Base-by-base conservation (phyloP, 92 coral and sea anemone species). In the Micromussa lordhowensis region DNA sequence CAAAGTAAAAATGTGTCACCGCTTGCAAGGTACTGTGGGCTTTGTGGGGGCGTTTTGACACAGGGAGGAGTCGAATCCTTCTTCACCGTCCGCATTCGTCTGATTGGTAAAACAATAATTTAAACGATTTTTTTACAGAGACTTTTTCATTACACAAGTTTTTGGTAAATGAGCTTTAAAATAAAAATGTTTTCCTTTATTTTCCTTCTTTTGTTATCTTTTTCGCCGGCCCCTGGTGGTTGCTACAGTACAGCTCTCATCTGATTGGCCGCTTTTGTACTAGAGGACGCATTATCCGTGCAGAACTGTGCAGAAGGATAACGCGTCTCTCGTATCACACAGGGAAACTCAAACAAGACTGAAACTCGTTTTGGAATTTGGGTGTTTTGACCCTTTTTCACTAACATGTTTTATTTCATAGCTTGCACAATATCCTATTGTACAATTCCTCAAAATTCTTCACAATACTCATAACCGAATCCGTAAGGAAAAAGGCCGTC, bases 21-120 rank as follows among this genome's bases (percentile, higher is more conserved):
- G 77, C 40, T 69, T 63, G 89, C 77, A 86, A 86, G 51, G 89
- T 24, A 86, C 28, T 86, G 32, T 86, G 89, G 89, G 89, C 22
- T 75, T 8, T 86, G 89, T 77, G 89, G 74, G 89, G 89, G 89
- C 89, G 89, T 77, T 38, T 24, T 21, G 40, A 28, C 57, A 5
- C 75, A 19, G 66, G 34, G 55, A 63, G 49, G 75, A 36, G 75
- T 36, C 73, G 28, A 2, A 18, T 7, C 12, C 34, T 32, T 9
- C 30, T 81, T 38, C 28, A 36, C 73, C 38, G 38, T 31, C 48
- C 48, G 75, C 36, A 29, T 17, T 68, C 73, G 28, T 77, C 26
- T n/a, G n/a, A 40, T 77, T 77, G 34, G 58, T 77, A 44, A 78
- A 49, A 54, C 29, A 18, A 53, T 71, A 9, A 77, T 51, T n/a